These are phyloP conservation scores for Steinernema carpocapsae DNA, from an alignment of 2,888 invertebrate genomes.

Conservation along the genomic window DNA sequence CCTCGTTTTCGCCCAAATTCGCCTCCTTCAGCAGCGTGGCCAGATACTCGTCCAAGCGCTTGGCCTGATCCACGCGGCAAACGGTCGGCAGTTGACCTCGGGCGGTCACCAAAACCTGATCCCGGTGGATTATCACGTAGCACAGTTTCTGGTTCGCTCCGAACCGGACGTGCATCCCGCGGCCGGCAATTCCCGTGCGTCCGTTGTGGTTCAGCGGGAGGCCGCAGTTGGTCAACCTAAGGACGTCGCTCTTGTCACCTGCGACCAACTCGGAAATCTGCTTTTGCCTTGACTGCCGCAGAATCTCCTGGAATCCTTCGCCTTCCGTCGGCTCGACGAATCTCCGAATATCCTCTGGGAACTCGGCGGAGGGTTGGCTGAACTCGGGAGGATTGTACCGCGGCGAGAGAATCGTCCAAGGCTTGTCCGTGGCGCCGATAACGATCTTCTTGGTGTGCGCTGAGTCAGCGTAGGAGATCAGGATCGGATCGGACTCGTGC, in stretches of 20 bases:
- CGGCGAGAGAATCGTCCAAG: slow-evolving; percentile 54
- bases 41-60: slow-evolving; percentile 47
- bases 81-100: slow-evolving; percentile 53
- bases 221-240: slow-evolving; percentile 49
- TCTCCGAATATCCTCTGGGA: slow-evolving; percentile 52
- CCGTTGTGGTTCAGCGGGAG: slow-evolving; percentile 66
- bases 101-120: slow-evolving; percentile 44
- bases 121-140: slow-evolving; percentile 54
- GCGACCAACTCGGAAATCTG: slow-evolving; percentile 44
- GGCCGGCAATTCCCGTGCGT: slow-evolving; percentile 59
- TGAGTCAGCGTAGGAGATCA: slow-evolving; percentile 11
- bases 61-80: slow-evolving; percentile 42
- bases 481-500: neutral
- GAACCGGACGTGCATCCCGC: slow-evolving; percentile 63
- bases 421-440: slow-evolving; percentile 37
- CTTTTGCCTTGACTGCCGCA: slow-evolving; percentile 52
- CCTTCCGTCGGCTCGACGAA: slow-evolving; percentile 52
- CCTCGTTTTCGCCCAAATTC: neutral
- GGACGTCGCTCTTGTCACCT: slow-evolving; percentile 42
- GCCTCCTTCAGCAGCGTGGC: neutral
- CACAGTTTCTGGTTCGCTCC: slow-evolving; percentile 61
- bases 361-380: slow-evolving; percentile 56
- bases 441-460: slow-evolving; percentile 3
- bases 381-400: slow-evolving; percentile 59
- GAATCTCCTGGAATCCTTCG: slow-evolving; percentile 9